Percentiles rank a stretch among this genome's conserved stretches.
These are phyloP conservation scores for Phoxinus phoxinus DNA, from an alignment of 2,113 vertebrate species.

Conservation along the genomic window DNA sequence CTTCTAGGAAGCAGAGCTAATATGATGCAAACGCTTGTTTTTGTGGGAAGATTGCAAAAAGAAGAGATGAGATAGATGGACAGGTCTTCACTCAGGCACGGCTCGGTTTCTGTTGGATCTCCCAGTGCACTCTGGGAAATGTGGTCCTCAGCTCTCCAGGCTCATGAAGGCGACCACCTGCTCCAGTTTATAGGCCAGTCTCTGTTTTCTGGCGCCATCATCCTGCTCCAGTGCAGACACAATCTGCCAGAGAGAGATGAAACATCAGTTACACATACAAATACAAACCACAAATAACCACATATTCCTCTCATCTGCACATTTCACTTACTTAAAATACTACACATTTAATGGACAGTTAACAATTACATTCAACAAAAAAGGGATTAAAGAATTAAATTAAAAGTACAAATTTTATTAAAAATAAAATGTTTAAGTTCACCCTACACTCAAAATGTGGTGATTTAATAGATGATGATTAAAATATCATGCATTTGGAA, in stretches of 20 bases:
- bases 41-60: constrained; percentile 69
- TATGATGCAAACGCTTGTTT: constrained; percentile 70
- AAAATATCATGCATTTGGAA: background rate
- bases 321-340: background rate
- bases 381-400: too few species aligned
- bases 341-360: background rate
- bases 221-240: constrained; percentile 93
- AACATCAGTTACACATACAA: constrained; percentile 37
- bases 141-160: constrained; percentile 99
- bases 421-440: too few species aligned
- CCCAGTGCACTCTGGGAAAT: constrained; percentile 94
- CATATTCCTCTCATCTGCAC: background rate
- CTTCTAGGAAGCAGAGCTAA: constrained; percentile 81
- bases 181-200: constrained; percentile 98
- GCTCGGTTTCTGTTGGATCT: constrained; percentile 96
- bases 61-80: constrained; percentile 82
- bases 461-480: background rate
- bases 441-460: background rate
- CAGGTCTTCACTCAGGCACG: constrained; percentile 99
- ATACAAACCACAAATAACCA: background rate
- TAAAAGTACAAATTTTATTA: too few species aligned
- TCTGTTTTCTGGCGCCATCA: constrained; percentile 94
- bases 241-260: constrained; percentile 78
- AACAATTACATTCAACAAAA: too few species aligned
- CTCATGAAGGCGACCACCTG: constrained; percentile 99